Conservation (phyloP, 1,140 invertebrate species). For the Oscheius sp. region DNA sequence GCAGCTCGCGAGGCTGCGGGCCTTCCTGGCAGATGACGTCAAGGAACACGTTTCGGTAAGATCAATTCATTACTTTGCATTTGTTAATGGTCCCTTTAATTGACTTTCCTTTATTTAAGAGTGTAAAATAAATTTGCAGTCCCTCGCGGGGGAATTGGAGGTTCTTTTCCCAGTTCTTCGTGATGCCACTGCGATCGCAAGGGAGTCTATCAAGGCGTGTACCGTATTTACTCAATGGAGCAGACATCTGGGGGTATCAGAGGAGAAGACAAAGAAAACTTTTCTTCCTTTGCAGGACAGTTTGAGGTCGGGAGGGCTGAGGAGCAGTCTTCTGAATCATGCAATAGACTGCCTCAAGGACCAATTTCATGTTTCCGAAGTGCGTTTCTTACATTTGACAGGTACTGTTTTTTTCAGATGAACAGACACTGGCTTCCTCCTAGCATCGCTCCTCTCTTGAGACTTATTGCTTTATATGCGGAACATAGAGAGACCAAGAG, state of each 20-base stretch:
- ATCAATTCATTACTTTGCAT: background rate
- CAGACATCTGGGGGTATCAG: conserved; percentile 31
- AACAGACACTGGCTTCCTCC: conserved; percentile 40
- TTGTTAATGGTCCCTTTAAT: background rate
- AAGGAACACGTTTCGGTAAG: background rate
- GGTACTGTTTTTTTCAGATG: background rate
- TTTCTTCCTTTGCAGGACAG: conserved; percentile 18
- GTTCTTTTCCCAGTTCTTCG: conserved; percentile 30
- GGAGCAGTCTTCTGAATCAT: conserved; percentile 12
- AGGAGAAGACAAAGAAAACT: background rate
- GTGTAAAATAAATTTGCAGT: conserved; percentile 34
- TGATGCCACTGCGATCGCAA: conserved; percentile 38
- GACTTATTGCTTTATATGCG: conserved; percentile 28
- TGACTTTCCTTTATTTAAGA: conserved; percentile 19
- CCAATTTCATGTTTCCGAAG: background rate
- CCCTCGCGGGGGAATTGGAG: conserved; percentile 28
- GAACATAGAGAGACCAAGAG: conserved; percentile 13
- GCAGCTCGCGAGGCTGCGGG: background rate
- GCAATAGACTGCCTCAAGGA: conserved; percentile 14
- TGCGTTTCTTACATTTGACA: background rate
- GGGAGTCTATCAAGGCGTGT: conserved; percentile 41
- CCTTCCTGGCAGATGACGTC: conserved; percentile 5
- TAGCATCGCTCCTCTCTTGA: conserved; percentile 32
- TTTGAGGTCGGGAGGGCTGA: conserved; percentile 8
- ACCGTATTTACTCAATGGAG: conserved; percentile 40